Base-by-base conservation (phyloP, 1,140 invertebrate genomes). In the Pararge aegeria region DNA sequence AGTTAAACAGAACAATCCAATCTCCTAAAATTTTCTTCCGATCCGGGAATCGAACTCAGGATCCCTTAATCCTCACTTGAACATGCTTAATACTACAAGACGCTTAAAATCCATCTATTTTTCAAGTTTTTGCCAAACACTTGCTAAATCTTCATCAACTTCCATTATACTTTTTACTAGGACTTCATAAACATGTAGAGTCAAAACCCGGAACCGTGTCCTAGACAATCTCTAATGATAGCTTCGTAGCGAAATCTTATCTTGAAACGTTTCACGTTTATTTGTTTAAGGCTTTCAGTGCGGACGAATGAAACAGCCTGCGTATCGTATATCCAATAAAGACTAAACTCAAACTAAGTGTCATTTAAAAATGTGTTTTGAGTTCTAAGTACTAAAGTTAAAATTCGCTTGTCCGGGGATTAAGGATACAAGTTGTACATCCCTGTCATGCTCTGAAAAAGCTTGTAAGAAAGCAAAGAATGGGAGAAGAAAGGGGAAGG, bases 391-490 rank as follows among this genome's bases (percentile, higher is more conserved):
- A 0, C 16, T 70, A 83, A n/a, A 30, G 67, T 77, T 58, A 10
- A 66, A 21, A 64, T 66, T 80, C 0, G 15, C 7, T 34, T 69
- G 61, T 5, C 0, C 0, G 10, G 42, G 0, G 24, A 12, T 12
- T 24, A 29, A 42, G 21, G 74, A 78, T 76, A 81, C 62, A 78
- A 65, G 73, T 50, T 74, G 62, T 63, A 60, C 73, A 64, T 68
- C 55, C 54, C 69, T 54, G 70, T 83, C 75, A 77, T 79, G 68
- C 75, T 78, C 75, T 68, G 75, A 87, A 88, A 87, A 87, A 86
- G 80, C 80, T 80, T 79, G 80, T 80, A 87, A 87, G 86, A 87
- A 89, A 85, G 79, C 73, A 84, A 87, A 89, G 86, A 86, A 88
- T 80, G 80, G 82, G 65, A 77, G 68, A 83, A 86, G 78, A 85